These are phyloP conservation scores for Phyllotreta striolata DNA, from an alignment of 2,888 invertebrate genomes.

Conservation along the genomic window DNA sequence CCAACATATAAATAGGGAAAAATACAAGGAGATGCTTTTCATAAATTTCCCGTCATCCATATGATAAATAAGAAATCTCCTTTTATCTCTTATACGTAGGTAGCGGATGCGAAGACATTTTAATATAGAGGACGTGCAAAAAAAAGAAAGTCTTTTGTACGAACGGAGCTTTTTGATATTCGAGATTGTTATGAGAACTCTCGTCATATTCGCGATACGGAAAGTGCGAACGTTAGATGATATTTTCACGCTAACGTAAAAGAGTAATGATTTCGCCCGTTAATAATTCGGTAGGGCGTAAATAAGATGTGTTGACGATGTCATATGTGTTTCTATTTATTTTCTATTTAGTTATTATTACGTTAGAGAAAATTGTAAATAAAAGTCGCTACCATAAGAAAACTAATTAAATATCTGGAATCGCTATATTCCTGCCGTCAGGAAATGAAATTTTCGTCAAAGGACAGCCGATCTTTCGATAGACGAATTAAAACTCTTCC, in stretches of 20 bases:
- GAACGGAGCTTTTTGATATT: conserved; percentile 43
- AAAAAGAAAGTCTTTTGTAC: conserved; percentile 35
- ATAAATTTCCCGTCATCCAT: conserved; percentile 51
- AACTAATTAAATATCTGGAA: not conserved
- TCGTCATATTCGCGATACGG: conserved; percentile 37
- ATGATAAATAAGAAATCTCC: conserved; percentile 53
- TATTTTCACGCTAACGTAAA: no score
- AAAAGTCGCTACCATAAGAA: not conserved
- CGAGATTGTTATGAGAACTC: conserved; percentile 39
- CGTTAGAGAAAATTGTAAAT: not conserved
- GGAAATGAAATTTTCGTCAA: conserved; percentile 9
- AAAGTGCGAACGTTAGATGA: conserved; percentile 31
- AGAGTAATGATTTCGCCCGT: no score
- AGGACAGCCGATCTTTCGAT: not conserved
- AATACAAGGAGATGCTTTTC: conserved; percentile 43
- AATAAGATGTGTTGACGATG: no score
- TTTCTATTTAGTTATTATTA: no score
- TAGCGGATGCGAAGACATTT: conserved; percentile 41
- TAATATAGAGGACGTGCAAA: conserved; percentile 43
- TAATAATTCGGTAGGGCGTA: no score
- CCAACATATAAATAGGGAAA: not conserved
- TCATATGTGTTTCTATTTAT: no score
- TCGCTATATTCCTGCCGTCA: not conserved
- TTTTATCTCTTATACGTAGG: conserved; percentile 46
- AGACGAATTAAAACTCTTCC: conserved; percentile 3